These are phyloP conservation scores for Lypha dubia DNA, from an alignment of 2,888 invertebrate species.

Conservation along the genomic window DNA sequence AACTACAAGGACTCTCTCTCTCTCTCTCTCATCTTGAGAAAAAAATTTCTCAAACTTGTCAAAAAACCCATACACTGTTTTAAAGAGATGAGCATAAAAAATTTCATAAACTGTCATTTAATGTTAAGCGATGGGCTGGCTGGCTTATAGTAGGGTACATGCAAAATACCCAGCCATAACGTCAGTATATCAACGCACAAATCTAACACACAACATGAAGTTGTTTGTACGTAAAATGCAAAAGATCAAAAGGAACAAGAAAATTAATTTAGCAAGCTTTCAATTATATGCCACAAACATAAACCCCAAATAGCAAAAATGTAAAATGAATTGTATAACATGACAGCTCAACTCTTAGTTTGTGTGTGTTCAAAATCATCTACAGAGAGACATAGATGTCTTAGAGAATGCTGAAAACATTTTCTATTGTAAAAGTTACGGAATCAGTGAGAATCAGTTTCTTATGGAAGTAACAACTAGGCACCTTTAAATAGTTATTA, in stretches of 20 bases:
- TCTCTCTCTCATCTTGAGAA: too few relatives aligned
- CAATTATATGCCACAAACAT: slow-evolving; percentile 83
- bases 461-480: too few relatives aligned
- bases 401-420: background rate
- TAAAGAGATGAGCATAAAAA: slow-evolving; percentile 24
- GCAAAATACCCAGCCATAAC: slow-evolving; percentile 14
- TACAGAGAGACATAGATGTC: slow-evolving; percentile 71
- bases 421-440: background rate
- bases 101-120: slow-evolving; percentile 63
- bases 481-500: too few relatives aligned
- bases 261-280: slow-evolving; percentile 83
- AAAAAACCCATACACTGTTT: background rate
- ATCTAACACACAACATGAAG: slow-evolving; percentile 4
- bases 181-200: background rate
- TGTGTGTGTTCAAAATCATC: slow-evolving; percentile 11
- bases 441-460: too few relatives aligned
- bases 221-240: slow-evolving; percentile 50
- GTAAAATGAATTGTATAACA: slow-evolving; percentile 69
- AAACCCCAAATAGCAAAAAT: slow-evolving; percentile 72
- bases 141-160: slow-evolving; percentile 42
- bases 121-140: slow-evolving; percentile 58
- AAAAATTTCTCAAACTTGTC: slow-evolving; percentile 35
- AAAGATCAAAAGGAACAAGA: slow-evolving; percentile 75
- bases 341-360: slow-evolving; percentile 60
- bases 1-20: background rate